Conservation (phyloP, 2,113 vertebrate species). For the Megaceryle torquata region DNA sequence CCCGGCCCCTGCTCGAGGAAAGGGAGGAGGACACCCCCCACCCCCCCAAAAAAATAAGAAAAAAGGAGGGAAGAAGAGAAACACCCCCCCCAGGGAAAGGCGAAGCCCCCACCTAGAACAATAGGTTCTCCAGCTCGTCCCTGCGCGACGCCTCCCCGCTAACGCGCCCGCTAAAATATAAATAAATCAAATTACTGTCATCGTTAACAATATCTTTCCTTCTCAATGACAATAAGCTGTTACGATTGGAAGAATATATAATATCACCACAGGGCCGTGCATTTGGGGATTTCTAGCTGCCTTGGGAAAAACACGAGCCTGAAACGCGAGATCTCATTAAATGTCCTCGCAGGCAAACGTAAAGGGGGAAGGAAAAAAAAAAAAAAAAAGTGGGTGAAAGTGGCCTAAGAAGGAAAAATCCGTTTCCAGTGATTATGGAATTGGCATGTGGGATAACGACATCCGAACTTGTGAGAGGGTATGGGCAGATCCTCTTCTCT, state of each 20-base stretch:
- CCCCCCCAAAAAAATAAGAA: not conserved
- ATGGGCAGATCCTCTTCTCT: not conserved
- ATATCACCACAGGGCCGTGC: conserved; percentile 40
- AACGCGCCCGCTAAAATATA: conserved; percentile 32
- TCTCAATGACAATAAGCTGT: conserved; percentile 62
- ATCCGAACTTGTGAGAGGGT: conserved; percentile 9
- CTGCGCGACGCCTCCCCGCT: not conserved
- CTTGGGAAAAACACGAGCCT: conserved; percentile 34
- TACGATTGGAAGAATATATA: conserved; percentile 57
- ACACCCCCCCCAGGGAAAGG: not conserved
- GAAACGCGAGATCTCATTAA: conserved; percentile 38
- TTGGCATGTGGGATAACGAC: not conserved
- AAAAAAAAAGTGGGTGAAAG: conserved; percentile 25
- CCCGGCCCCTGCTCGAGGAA: not conserved
- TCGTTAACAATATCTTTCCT: conserved; percentile 43
- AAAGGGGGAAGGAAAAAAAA: not conserved
- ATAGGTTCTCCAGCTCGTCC: conserved; percentile 45
- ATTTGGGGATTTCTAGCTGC: conserved; percentile 51
- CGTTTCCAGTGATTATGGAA: conserved; percentile 14
- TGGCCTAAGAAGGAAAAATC: conserved; percentile 19
- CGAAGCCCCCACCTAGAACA: conserved; percentile 57
- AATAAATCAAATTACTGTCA: conserved; percentile 66
- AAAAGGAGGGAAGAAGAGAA: not conserved
- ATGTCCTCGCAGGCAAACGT: not conserved
- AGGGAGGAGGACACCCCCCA: not conserved